These are phyloP conservation scores for Drosophila buzzatii DNA, from an alignment of 2,888 invertebrate species.

Conservation along the genomic window DNA sequence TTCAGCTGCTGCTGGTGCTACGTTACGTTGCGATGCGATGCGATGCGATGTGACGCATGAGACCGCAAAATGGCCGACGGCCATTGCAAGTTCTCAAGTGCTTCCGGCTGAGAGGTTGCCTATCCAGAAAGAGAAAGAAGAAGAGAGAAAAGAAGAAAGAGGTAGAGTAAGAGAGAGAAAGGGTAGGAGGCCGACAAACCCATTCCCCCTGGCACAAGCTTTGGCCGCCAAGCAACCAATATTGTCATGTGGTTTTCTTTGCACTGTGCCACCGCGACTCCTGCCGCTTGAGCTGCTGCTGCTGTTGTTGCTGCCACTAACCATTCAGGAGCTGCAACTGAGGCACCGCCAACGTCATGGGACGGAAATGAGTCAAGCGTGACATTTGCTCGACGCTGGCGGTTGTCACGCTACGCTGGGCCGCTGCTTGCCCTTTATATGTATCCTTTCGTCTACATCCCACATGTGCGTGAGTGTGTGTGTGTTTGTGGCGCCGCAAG, in stretches of 20 bases:
- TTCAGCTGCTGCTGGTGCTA: constrained; percentile 53
- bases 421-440: constrained; percentile 60
- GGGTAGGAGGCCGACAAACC: constrained; percentile 11
- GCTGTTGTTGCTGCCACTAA: constrained; percentile 45
- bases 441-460: constrained; percentile 60
- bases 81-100: constrained; percentile 81
- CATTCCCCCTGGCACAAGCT: constrained; percentile 17
- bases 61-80: constrained; percentile 76
- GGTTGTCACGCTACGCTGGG: constrained; percentile 69
- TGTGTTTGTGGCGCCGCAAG: constrained; percentile 54
- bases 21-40: constrained; percentile 19
- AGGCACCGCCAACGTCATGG: constrained; percentile 70
- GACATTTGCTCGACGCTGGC: constrained; percentile 75
- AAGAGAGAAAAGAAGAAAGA: not conserved
- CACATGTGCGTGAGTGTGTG: constrained; percentile 21
- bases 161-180: not conserved
- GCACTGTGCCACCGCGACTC: constrained; percentile 40
- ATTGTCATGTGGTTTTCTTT: constrained; percentile 80
- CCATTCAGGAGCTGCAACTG: constrained; percentile 58
- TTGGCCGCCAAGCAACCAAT: constrained; percentile 71
- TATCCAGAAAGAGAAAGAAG: constrained; percentile 31
- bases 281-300: constrained; percentile 35
- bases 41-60: constrained; percentile 76
- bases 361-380: constrained; percentile 81
- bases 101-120: constrained; percentile 80